phyloP scores from a whole-genome alignment of 2,888 invertebrate species.

The Metalampra italica region DNA sequence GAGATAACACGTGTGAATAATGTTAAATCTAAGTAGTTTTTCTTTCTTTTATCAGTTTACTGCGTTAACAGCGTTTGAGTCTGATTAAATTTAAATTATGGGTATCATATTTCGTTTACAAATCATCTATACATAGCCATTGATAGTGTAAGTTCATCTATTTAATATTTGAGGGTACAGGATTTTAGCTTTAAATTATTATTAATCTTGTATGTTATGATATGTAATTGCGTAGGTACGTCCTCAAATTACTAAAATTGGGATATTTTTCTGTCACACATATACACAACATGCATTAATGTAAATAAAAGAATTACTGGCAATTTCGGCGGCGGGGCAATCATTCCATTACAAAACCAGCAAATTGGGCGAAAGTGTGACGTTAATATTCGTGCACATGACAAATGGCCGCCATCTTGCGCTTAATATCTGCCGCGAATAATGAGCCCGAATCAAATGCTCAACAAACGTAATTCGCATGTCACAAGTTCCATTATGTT shows the following conservation, averaged over 20 bases:
- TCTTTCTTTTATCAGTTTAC: slow-evolving; percentile 60
- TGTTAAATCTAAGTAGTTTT: slow-evolving; percentile 63
- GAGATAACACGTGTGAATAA: slow-evolving; percentile 71
- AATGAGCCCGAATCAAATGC: slow-evolving; percentile 58
- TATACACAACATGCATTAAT: slow-evolving; percentile 22
- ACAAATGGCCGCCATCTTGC: slow-evolving; percentile 63
- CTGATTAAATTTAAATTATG: slow-evolving; percentile 46
- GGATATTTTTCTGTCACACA: slow-evolving; percentile 17
- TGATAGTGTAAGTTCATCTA: not conserved
- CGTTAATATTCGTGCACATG: slow-evolving; percentile 65
- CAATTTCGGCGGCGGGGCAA: slow-evolving; percentile 37
- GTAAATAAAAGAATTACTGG: slow-evolving; percentile 45
- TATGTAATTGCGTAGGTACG: not conserved
- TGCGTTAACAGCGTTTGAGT: slow-evolving; percentile 59
- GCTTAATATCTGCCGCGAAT: slow-evolving; percentile 38
- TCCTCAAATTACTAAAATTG: slow-evolving; percentile 23
- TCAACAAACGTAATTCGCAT: slow-evolving; percentile 54
- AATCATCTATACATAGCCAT: not conserved
- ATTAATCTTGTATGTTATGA: not conserved
- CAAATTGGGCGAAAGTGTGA: slow-evolving; percentile 72
- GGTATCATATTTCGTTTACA: slow-evolving; percentile 25
- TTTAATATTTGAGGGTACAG: not conserved
- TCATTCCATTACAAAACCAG: slow-evolving; percentile 55
- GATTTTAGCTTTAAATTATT: too few species aligned
- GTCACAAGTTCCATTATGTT: slow-evolving; percentile 44